Evolutionary conservation across 2,113 vertebrate genomes (phyloP), one percentile per base, ranked within the genome.

Genomic region (Syngnathoides biaculeatus): DNA sequence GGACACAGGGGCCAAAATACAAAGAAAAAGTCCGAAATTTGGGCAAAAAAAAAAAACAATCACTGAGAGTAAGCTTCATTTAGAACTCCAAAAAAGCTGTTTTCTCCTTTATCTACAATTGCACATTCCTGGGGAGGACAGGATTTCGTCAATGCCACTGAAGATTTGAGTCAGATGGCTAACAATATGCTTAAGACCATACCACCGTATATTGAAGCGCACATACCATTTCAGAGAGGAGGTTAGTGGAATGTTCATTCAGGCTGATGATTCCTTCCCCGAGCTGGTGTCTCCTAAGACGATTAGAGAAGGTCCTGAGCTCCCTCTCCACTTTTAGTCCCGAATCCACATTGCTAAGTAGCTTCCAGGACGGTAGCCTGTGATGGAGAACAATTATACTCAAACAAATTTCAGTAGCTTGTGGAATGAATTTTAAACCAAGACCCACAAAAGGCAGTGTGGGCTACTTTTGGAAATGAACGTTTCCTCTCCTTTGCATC

Each of bases 251-350:
- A 80, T 77, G 92, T 92, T 95, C 94, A 43, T 87, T 93, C 71
- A 95, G 90, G 70, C 87, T 92, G 86, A 96, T 92, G 64, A 95
- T 83, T 39, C 94, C 92, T 60, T 95, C 92, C 68, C 89, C 92
- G 0, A 96, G 85, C 56, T 56, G 82, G 71, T 95, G 92, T 74
- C 92, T 89, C 84, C 72, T 93, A 70, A 96, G 64, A 57, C 92
- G 93, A 83, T 89, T 92, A 58, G 86, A 89, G 85, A 95, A 92
- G 1, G 89, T 90, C 80, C 89, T 90, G 84, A 95, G 71, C 68
- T 95, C 94, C 78, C 88, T 90, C 79, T 93, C 92, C 58, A 95
- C 88, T 82, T 89, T 94, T 74, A 82, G 79, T 8, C 91, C 92
- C 0, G 93, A 93, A 59, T 93, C 91, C 56, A 81, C 84, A 0